These are phyloP conservation scores for Mungos mungo DNA, from an alignment of 2,113 vertebrate genomes.

Conservation along the genomic window DNA sequence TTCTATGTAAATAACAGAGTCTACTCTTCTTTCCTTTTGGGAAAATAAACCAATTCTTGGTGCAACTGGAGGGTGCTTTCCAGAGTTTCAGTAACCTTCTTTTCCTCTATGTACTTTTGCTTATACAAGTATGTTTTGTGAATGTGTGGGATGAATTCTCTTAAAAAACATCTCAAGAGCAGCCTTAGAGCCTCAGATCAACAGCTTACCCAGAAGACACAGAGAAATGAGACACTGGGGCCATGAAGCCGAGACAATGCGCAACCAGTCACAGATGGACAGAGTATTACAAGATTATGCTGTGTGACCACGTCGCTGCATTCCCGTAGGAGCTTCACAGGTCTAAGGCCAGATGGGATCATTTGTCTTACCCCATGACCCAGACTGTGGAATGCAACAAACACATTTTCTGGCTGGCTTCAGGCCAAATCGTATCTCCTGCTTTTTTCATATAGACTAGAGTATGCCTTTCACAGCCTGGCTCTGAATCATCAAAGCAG, in stretches of 20 bases:
- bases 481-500: constrained; percentile 40
- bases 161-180: background rate
- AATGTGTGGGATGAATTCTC: background rate
- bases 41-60: background rate
- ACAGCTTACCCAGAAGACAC: background rate
- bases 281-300: constrained; percentile 60
- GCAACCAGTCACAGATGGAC: constrained; percentile 48
- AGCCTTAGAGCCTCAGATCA: background rate
- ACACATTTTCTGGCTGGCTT: constrained; percentile 68
- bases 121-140: background rate
- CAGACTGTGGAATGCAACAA: constrained; percentile 75
- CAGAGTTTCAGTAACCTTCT: background rate
- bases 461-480: background rate
- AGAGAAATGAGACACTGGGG: background rate
- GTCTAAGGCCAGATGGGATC: constrained; percentile 71
- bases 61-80: background rate
- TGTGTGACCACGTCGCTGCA: constrained; percentile 44
- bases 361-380: constrained; percentile 73
- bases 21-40: background rate
- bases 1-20: background rate
- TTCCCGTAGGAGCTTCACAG: constrained; percentile 27
- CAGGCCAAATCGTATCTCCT: constrained; percentile 52
- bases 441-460: background rate
- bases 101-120: background rate
- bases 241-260: background rate